Evolutionary conservation across 2,888 invertebrate species (phyloP).

Genomic region (Trissolcus japonicus): DNA sequence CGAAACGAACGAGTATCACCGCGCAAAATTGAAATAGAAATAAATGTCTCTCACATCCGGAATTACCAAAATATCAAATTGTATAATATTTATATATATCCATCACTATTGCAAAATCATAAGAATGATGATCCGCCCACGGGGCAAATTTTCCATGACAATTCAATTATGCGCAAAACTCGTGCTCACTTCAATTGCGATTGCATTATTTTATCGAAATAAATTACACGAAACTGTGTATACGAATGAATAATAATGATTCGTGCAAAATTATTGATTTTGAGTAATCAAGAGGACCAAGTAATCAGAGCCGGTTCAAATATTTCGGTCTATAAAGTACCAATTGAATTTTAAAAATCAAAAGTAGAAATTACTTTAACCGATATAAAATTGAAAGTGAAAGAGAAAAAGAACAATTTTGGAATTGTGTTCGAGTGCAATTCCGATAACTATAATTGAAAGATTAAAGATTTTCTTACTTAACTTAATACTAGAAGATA

Average conservation of each 20-base stretch:
- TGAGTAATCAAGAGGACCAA: not conserved
- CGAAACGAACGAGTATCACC: constrained; percentile 8
- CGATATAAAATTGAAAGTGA: too few species aligned
- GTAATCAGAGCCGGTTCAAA: not conserved
- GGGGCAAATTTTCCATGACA: constrained; percentile 13
- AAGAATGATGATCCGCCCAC: constrained; percentile 5
- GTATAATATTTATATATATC: constrained; percentile 11
- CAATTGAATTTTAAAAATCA: too few species aligned
- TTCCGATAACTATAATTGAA: too few species aligned
- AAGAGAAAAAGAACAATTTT: too few species aligned
- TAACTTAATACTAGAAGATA: too few species aligned
- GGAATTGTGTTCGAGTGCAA: too few species aligned
- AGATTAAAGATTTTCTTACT: too few species aligned
- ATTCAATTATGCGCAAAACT: constrained; percentile 18
- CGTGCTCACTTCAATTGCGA: not conserved
- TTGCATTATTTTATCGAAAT: not conserved
- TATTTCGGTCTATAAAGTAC: too few species aligned
- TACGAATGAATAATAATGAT: too few species aligned
- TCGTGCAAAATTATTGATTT: too few species aligned
- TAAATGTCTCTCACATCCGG: constrained; percentile 3
- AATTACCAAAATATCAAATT: constrained; percentile 23
- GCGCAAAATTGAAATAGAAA: constrained; percentile 24
- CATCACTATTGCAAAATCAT: constrained; percentile 24
- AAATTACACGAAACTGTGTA: not conserved
- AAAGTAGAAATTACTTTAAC: too few species aligned